Evolutionary conservation across 2,113 vertebrate species (phyloP), one percentile per base, ranked within the genome.

Genomic region (Puffinus mauretanicus): DNA sequence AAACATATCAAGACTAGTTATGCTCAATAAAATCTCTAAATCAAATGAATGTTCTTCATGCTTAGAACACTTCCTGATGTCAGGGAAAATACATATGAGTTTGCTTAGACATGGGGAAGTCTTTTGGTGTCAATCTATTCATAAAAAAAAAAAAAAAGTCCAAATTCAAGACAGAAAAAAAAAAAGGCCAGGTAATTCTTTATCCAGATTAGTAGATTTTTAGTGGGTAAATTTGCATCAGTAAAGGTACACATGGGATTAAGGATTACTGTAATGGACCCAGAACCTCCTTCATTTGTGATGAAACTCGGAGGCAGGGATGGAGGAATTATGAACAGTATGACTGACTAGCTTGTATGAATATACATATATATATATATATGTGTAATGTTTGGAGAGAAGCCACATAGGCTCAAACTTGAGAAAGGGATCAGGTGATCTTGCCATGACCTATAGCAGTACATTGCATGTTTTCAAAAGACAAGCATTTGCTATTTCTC

Each of bases 1-100:
- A 97, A 98, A 97, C 97, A 97, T 93, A 97, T 97, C 76, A 96
- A 96, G 91, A 97, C 94, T 94, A 97, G 93, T 95, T 93, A 95
- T 93, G 78, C 82, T 96, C 95, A 97, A 93, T 95, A 95, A 98
- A 97, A 97, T 96, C 83, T 95, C 91, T 88, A 98, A 98, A 96
- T 93, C 91, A 97, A 97, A 97, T 97, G 64, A 96, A 92, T 82
- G 67, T 81, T 97, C 86, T 96, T 96, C 93, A 90, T 91, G 82
- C 82, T 96, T 94, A 95, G 77, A 97, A 91, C 46, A 70, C 86
- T 98, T 97, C 88, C 90, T 97, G 88, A 92, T 97, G 94, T 97
- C 79, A 96, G 71, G 83, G 46, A 97, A 97, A 95, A 96, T 80
- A 82, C 52, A 90, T 65, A 88, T 76, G 93, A 96, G 73, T 93